Base-by-base conservation (phyloP, 2,888 invertebrate genomes). In the Lingula anatina region DNA sequence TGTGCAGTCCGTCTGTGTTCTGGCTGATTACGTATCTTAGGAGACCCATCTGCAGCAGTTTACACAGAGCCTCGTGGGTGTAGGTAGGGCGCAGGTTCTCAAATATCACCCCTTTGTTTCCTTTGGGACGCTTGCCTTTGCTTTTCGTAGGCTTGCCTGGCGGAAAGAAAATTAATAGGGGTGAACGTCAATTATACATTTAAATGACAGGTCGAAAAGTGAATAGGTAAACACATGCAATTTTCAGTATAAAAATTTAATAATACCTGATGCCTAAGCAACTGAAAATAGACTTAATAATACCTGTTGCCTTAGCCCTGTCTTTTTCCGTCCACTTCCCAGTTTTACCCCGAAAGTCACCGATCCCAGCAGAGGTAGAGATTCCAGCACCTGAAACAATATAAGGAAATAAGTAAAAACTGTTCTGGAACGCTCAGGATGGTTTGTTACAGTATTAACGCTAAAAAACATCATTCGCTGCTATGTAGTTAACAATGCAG, bases 261-360 rank as follows among this genome's bases (percentile, higher is more conserved):
- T n/a, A n/a, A n/a, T n/a, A n/a, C n/a, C n/a, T n/a, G n/a, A n/a
- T n/a, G n/a, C n/a, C n/a, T n/a, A n/a, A n/a, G n/a, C n/a, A n/a
- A n/a, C n/a, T n/a, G n/a, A n/a, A n/a, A n/a, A n/a, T n/a, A n/a
- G n/a, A n/a, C n/a, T n/a, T n/a, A n/a, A 15, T 20, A 18, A 25
- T 41, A 65, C 70, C 68, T 49, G 60, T 54, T 18, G 51, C 51
- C 44, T 64, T 66, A 5, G 51, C 52, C 50, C 62, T 57, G 47
- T 64, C 69, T 50, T 62, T 59, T 49, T 64, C 60, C n/a, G 69
- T 71, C 70, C 70, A 71, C 53, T 71, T 71, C 12, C 70, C 70
- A 51, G 62, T 61, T 44, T 71, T 71, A 2, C 70, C 69, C 43
- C 69, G 50, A 44, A 58, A 66, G 41, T 66, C 65, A 25, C 66